Base-by-base conservation (phyloP, 2,888 invertebrate species). In the Eustalomyia histrio region DNA sequence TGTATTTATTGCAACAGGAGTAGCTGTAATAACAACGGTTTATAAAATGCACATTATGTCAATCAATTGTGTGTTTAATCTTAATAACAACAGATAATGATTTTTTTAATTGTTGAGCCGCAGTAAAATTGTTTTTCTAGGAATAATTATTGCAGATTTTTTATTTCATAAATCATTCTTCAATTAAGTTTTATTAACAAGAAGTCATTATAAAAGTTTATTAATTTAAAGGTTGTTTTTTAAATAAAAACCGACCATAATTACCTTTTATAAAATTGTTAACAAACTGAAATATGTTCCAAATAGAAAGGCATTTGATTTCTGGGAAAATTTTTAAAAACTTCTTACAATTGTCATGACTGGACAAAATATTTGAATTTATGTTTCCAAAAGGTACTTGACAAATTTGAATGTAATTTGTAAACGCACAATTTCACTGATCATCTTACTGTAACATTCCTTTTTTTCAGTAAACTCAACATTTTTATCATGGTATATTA, bases 1-100 rank as follows among this genome's bases (percentile, higher is more conserved):
- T 57, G 57, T n/a, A 16, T 12, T 3, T 29, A n/a, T 53, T 47
- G 24, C 16, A 14, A 35, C 29, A 57, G 52, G 7, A 43, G 14
- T 61, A 52, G 50, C 29, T 52, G 18, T 43, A 29, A 29, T 63
- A 50, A 50, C 68, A 69, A 69, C 50, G 47, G 68, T 69, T 69
- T 57, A 57, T 64, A 69, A 76, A 76, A 47, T 47, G 21, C 47
- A 35, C 68, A 55, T 61, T 57, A 68, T 68, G 68, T 69, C 68
- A 68, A 69, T 76, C 55, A 60, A 29, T 35, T 67, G 29, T 60
- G 21, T 33, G 43, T 61, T 61, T 60, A 52, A 61, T 53, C 43
- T n/a, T 47, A 5, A 47, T n/a, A 47, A n/a, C 43, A 47, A 47
- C 43, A 47, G n/a, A 47, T 47, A n/a, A 14, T 14, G n/a, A 47